These are phyloP conservation scores for Mimas tiliae DNA, from an alignment of 2,888 invertebrate species.

Conservation along the genomic window DNA sequence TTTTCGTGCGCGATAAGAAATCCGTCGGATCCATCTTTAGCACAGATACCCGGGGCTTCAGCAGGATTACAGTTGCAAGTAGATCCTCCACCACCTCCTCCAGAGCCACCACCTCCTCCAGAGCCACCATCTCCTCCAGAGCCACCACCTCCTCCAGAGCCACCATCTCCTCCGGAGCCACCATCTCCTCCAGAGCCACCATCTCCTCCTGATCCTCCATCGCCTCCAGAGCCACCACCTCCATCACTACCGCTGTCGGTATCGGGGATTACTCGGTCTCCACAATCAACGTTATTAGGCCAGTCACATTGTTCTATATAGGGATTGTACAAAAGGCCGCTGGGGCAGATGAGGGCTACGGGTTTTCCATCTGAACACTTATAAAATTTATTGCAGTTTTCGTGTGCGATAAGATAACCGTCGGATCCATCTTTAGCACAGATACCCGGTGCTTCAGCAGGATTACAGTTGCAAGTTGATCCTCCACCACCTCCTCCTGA, in stretches of 20 bases:
- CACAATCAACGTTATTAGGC: conserved; percentile 48
- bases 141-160: conserved; percentile 16
- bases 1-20: conserved; percentile 46
- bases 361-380: conserved; percentile 85
- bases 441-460: conserved; percentile 38
- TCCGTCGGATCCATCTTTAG: conserved; percentile 42
- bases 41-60: conserved; percentile 39
- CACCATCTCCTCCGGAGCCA: conserved; percentile 11
- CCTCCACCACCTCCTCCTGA: conserved; percentile 27
- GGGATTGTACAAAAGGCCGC: conserved; percentile 42
- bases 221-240: conserved; percentile 25
- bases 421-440: conserved; percentile 42
- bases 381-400: conserved; percentile 51
- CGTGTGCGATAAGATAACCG: conserved; percentile 46
- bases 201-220: conserved; percentile 47
- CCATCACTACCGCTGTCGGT: conserved; percentile 9
- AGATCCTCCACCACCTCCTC: conserved; percentile 27
- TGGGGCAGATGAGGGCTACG: conserved; percentile 80
- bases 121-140: not conserved
- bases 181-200: conserved; percentile 34
- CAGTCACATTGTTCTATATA: conserved; percentile 47
- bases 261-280: conserved; percentile 41
- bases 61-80: conserved; percentile 38
- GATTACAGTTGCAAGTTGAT: conserved; percentile 36
- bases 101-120: conserved; percentile 4